Evolutionary conservation across 92 coral and sea anemone genomes (phyloP).

Genomic region (Phenganax subtilis): DNA sequence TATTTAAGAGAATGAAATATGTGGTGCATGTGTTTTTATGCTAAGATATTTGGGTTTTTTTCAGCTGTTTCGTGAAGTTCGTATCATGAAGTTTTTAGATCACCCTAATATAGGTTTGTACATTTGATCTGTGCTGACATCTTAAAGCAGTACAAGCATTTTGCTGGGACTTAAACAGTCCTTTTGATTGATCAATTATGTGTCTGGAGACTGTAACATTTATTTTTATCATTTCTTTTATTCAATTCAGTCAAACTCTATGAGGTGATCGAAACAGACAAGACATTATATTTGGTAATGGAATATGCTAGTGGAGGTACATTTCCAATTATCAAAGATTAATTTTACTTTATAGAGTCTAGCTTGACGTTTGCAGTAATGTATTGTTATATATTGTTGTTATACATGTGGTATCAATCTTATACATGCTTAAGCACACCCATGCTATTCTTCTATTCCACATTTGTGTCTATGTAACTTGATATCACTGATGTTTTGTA

Average conservation of each 20-base stretch:
- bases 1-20: no score
- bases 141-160: no score
- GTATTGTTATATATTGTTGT: background rate
- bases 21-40: background rate
- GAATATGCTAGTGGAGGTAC: constrained; percentile 99
- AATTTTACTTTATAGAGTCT: background rate
- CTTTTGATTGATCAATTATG: background rate
- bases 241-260: constrained; percentile 78
- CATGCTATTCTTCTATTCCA: background rate
- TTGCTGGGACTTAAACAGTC: no score
- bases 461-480: background rate
- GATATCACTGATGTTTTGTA: background rate
- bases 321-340: background rate
- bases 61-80: constrained; percentile 96
- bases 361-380: background rate
- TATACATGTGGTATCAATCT: no score
- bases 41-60: constrained; percentile 23
- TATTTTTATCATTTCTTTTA: constrained; percentile 1
- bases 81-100: constrained; percentile 97
- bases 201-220: background rate
- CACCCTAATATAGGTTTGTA: constrained; percentile 93
- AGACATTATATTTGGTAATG: constrained; percentile 89
- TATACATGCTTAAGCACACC: no score
- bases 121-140: background rate
- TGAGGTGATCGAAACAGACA: constrained; percentile 99